Base-by-base conservation (phyloP, 2,888 invertebrate genomes). In the Apamea anceps region DNA sequence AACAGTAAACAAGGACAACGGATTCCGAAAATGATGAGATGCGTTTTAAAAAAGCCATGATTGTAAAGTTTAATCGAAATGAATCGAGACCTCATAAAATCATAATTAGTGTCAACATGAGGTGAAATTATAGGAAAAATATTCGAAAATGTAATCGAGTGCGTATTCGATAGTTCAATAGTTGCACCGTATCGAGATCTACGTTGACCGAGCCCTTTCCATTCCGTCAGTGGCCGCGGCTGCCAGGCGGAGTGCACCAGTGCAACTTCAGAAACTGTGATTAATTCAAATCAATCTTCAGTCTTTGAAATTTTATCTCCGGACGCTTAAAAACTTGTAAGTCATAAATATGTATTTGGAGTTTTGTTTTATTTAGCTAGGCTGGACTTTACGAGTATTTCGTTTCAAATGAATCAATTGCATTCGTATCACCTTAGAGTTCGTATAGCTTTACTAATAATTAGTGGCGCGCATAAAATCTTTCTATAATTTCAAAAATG, bases 101-200 rank as follows among this genome's bases (percentile, higher is more conserved):
- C 1, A 4, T 57, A 25, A 13, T n/a, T 12, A 5, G 18, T 6
- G 28, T 45, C 1, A 32, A n/a, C 0, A 15, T 63, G 2, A 48
- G 54, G 54, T 7, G 54, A 57, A 57, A 57, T 54, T 8, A 54
- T 0, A 57, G 57, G 57, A 57, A 57, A 12, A 25, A 18, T n/a
- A 79, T n/a, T 57, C 12, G 28, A 32, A 45, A 57, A 4, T 18
- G 1, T 10, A 25, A 66, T 73, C 73, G 79, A 80, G 7, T 42
- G 32, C 5, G 12, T 73, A 66, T 73, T 80, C 80, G 73, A 80
- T 80, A 73, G 37, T 79, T 79, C 21, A 54, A 51, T 54, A 65
- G 25, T 37, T 65, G 37, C 45, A 66, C 48, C n/a, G 10, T 25
- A 80, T 60, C 42, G n/a, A 21, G 66, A 74, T 73, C 25, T 48